A percentile compares a stretch with the other conserved stretches of the same genome.
phyloP scores from a whole-genome alignment of 2,888 invertebrate genomes.

The Polia nebulosa region DNA sequence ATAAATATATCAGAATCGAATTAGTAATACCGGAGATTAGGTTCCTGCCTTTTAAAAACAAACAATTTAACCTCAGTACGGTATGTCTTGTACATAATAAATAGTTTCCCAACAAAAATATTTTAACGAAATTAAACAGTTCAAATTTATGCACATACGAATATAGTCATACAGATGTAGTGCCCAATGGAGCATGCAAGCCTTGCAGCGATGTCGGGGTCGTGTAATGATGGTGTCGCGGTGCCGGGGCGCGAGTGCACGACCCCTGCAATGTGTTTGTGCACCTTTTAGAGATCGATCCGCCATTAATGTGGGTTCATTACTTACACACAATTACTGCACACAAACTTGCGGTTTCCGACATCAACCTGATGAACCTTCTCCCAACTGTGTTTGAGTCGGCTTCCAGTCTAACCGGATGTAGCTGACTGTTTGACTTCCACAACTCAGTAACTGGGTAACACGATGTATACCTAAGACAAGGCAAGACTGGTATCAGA shows the following conservation, averaged over 20 bases:
- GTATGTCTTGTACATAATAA: no score
- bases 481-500: no score
- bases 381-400: no score
- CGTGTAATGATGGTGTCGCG: conserved; percentile 63
- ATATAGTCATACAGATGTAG: conserved; percentile 52
- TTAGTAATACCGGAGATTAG: no score
- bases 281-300: conserved; percentile 86
- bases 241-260: conserved; percentile 73
- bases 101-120: no score
- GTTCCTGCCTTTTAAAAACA: no score
- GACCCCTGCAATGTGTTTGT: conserved; percentile 74
- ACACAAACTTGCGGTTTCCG: background rate
- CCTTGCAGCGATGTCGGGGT: conserved; percentile 53
- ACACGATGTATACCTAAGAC: no score
- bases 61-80: no score
- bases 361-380: background rate
- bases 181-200: conserved; percentile 61
- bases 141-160: conserved; percentile 27
- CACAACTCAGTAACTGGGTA: no score
- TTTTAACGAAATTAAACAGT: conserved; percentile 3
- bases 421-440: no score
- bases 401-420: no score
- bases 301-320: conserved; percentile 45
- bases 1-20: no score
- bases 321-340: conserved; percentile 19